phyloP scores from a whole-genome alignment of 2,888 invertebrate species.

The Celastrina argiolus region DNA sequence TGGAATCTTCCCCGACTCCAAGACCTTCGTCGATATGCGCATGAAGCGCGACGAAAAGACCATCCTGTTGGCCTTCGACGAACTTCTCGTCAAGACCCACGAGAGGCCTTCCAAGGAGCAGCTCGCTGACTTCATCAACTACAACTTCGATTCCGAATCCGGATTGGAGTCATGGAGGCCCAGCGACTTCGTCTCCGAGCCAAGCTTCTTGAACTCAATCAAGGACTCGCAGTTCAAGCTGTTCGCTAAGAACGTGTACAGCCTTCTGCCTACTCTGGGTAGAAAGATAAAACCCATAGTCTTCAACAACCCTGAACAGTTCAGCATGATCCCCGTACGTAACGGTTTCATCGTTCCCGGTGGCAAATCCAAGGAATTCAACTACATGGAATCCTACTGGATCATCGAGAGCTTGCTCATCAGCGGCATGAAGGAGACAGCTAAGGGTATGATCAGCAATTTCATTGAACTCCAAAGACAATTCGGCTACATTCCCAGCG shows the following conservation, averaged over 20 bases:
- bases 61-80: conserved; percentile 76
- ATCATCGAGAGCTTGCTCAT: conserved; percentile 87
- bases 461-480: conserved; percentile 82
- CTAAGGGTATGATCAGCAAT: conserved; percentile 86
- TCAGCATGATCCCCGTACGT: conserved; percentile 82
- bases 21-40: conserved; percentile 90
- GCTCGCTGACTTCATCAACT: conserved; percentile 72
- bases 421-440: conserved; percentile 86
- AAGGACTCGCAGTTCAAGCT: conserved; percentile 73
- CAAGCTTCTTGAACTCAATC: conserved; percentile 79
- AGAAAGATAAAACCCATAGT: conserved; percentile 79
- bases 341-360: conserved; percentile 84
- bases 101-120: conserved; percentile 67
- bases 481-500: conserved; percentile 87
- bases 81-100: conserved; percentile 69
- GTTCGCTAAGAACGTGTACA: conserved; percentile 80
- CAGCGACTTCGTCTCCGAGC: conserved; percentile 75
- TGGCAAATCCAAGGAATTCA: conserved; percentile 84
- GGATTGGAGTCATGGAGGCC: conserved; percentile 81
- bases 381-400: conserved; percentile 95
- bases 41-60: conserved; percentile 78
- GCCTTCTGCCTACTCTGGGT: conserved; percentile 80
- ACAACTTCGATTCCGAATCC: conserved; percentile 75
- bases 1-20: conserved; percentile 84
- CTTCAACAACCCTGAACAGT: conserved; percentile 72